phyloP scores from a whole-genome alignment of 2,888 invertebrate species.

The Nycteola revayana region DNA sequence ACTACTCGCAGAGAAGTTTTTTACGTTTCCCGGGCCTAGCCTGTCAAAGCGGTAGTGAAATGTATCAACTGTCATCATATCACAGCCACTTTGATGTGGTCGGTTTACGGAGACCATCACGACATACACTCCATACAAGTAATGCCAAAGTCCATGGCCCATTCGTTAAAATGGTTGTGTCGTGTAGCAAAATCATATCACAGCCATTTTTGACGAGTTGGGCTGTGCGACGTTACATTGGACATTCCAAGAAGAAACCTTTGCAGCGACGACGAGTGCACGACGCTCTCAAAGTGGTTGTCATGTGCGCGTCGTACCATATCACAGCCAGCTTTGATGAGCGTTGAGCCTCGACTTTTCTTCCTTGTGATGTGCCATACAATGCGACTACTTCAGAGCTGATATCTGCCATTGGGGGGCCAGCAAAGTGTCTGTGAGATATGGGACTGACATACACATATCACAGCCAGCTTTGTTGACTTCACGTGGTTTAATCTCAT shows the following conservation, averaged over 20 bases:
- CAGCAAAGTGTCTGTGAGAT: slow-evolving; percentile 93
- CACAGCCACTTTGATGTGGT: slow-evolving; percentile 99
- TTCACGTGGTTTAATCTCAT: slow-evolving; percentile 34
- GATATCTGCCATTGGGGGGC: slow-evolving; percentile 54
- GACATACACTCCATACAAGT: slow-evolving; percentile 19
- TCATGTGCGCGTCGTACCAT: slow-evolving; percentile 88
- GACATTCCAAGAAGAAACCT: background rate
- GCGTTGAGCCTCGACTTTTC: slow-evolving; percentile 74
- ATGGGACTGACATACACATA: slow-evolving; percentile 86
- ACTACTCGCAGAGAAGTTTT: slow-evolving; percentile 2
- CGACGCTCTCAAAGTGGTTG: slow-evolving; percentile 95
- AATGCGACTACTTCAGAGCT: no score
- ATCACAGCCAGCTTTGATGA: slow-evolving; percentile 99
- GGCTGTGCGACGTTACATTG: slow-evolving; percentile 77
- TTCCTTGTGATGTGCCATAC: no score
- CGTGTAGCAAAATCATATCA: slow-evolving; percentile 88
- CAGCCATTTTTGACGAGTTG: slow-evolving; percentile 98
- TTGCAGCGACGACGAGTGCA: slow-evolving; percentile 1
- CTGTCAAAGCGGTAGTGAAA: slow-evolving; percentile 96
- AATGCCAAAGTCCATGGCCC: slow-evolving; percentile 56
- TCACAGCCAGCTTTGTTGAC: slow-evolving; percentile 95
- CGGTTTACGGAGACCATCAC: slow-evolving; percentile 76
- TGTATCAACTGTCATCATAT: slow-evolving; percentile 89
- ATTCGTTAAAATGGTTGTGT: slow-evolving; percentile 92
- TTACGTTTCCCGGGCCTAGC: slow-evolving; percentile 80